Base-by-base conservation (phyloP, 2,888 invertebrate species). In the Crematogaster levior region DNA sequence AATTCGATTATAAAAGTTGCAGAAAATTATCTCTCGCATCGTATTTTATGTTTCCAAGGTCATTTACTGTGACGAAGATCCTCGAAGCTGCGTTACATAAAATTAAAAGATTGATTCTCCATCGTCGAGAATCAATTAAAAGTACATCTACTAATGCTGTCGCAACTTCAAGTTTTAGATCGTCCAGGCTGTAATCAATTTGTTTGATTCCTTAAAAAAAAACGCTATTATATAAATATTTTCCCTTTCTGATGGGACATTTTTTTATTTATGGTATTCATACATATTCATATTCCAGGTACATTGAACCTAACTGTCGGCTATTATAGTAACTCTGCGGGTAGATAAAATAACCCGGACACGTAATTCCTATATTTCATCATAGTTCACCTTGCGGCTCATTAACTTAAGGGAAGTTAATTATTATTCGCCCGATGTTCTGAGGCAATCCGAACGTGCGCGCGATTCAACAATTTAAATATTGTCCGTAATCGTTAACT, bases 301-400 rank as follows among this genome's bases (percentile, higher is more conserved):
- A 88, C 93, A 84, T 91, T 93, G 92, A 93, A 93, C 93, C 92
- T 93, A 92, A 93, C 92, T 92, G 92, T 93, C 85, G 82, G 86
- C 84, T 85, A 91, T 91, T 91, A 90, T 90, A 87, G 84, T 85
- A 83, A 83, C 79, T 87, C 40, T 7, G 24, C 74, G 53, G 74
- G 83, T 90, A 89, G 85, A 90, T 84, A 86, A 91, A 88, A 15
- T 88, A 87, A 61, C 15, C 66, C 75, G 61, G 66, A 75, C 58
- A 66, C 48, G 66, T 66, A 68, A 72, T 15, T n/a, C 51, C 61
- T 85, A 63, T 83, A 63, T 72, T 65, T 66, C 74, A 56, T 68
- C 56, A 24, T 46, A 27, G 34, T 9, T 40, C 40, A 48, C 30
- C 60, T 70, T 58, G 12, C 58, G 40, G 34, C 43, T 85, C 65